Evolutionary conservation across 1,140 invertebrate species (phyloP), one percentile per base, ranked within the genome.

Genomic region (Callitettix versicolor): DNA sequence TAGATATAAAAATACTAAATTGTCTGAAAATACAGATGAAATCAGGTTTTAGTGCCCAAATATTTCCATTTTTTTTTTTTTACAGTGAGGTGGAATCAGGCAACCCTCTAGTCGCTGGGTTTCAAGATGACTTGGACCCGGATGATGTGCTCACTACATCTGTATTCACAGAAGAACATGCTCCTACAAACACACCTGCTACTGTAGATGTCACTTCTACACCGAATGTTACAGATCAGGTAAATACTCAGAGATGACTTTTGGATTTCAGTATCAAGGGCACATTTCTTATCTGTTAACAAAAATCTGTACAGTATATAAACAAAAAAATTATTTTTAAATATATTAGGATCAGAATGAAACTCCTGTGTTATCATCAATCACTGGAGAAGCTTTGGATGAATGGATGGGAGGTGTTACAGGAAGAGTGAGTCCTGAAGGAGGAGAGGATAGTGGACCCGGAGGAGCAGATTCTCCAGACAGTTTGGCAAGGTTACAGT

Each of bases 81-180:
- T 73, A 60, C 57, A 88, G 85, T 67, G 88, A 90, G 59, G 82
- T 82, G 12, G 86, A 88, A 56, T 77, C 73, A 60, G 79, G 73
- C 7, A 94, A 95, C 77, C 91, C 91, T 22, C 75, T 91, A 65
- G 91, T 95, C 0, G 84, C 86, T 18, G 82, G 84, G 57, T 87
- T 89, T 59, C 85, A 91, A 69, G 91, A 93, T 68, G 91, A 95
- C 68, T 72, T 90, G 40, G 87, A 88, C 53, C 79, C 84, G 1
- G 81, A 83, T 36, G 81, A 85, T 56, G 69, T 57, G 17, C 26
- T 30, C 26, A 30, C 26, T 30, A 30, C 26, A 4, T 30, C 26
- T 30, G 26, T 30, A 9, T 9, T 4, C 3, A 4, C 26, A 30
- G 26, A 30, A 30, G 26, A 30, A 3, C 51, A 53, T 26, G 1